Evolutionary conservation across 2,113 vertebrate genomes (phyloP).

Genomic region (Oncorhynchus kisutch): DNA sequence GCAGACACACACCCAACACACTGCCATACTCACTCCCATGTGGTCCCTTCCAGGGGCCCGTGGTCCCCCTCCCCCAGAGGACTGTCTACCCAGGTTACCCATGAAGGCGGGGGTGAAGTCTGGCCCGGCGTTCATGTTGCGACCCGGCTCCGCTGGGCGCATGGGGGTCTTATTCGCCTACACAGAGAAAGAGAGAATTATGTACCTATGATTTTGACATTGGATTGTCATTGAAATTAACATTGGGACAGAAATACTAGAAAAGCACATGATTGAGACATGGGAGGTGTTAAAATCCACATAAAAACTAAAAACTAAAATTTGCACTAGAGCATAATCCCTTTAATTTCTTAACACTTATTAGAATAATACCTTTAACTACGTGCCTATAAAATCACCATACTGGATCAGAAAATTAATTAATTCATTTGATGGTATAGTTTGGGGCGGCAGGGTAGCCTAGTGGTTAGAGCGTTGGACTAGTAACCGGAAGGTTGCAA

Average conservation of each 20-base stretch:
- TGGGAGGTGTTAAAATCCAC: too few relatives aligned
- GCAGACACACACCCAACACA: not conserved
- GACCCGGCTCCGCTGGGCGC: constrained; percentile 80
- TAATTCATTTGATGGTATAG: not conserved
- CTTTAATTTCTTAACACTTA: too few relatives aligned
- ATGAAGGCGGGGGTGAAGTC: constrained; percentile 93
- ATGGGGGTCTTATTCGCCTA: constrained; percentile 92
- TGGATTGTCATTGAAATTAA: not conserved
- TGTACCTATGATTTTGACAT: not conserved
- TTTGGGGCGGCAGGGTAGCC: too few relatives aligned
- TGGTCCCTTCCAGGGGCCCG: constrained; percentile 78
- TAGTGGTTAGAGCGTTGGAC: too few relatives aligned
- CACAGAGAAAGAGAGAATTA: not conserved
- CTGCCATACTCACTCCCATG: not conserved
- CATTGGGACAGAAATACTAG: not conserved
- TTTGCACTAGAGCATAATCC: too few relatives aligned
- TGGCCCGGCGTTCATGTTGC: constrained; percentile 81
- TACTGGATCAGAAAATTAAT: too few relatives aligned
- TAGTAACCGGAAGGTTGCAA: too few relatives aligned
- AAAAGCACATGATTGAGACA: too few relatives aligned
- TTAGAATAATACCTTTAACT: not conserved
- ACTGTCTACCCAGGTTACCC: constrained; percentile 86
- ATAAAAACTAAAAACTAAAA: too few relatives aligned
- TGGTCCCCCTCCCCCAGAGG: constrained; percentile 67
- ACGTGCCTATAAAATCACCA: too few relatives aligned